These are phyloP conservation scores for Amphiprion clarkii DNA, from an alignment of 2,797 vertebrate species.

Conservation along the genomic window DNA sequence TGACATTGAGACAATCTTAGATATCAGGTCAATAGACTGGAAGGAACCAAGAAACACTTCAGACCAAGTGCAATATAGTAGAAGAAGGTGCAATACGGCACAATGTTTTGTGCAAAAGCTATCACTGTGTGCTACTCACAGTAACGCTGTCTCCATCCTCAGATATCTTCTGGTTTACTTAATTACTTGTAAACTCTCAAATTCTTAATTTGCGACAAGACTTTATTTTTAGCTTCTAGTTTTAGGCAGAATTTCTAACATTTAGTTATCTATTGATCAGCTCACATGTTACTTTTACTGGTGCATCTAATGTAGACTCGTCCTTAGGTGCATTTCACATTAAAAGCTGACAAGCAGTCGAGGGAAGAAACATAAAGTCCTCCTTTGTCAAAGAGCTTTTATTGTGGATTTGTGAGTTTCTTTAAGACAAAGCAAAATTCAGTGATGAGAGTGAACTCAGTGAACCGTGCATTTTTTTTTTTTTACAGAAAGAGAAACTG, in stretches of 20 bases:
- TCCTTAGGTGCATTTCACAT: background rate
- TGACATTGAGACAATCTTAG: conserved; percentile 53
- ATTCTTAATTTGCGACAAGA: background rate
- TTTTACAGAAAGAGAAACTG: conserved; percentile 1
- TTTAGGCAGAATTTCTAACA: background rate
- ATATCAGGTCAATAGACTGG: conserved; percentile 12
- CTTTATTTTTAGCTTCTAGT: background rate
- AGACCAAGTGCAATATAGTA: conserved; percentile 8
- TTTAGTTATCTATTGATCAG: no score
- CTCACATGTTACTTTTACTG: no score
- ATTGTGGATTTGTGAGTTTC: background rate
- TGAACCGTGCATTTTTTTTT: no score
- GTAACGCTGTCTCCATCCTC: background rate
- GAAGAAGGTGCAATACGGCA: background rate
- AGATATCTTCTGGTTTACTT: background rate
- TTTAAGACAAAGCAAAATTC: background rate
- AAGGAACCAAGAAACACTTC: conserved; percentile 30
- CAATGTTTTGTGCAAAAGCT: background rate
- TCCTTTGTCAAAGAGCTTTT: background rate
- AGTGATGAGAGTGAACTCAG: background rate
- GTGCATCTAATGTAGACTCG: no score
- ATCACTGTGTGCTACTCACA: background rate
- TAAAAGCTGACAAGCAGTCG: background rate
- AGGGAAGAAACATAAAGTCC: background rate
- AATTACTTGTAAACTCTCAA: background rate